A percentile compares a stretch with the other conserved stretches of the same genome.
Evolutionary conservation across 1,140 invertebrate species (phyloP).

Genomic region (Potamilus streckersoni): DNA sequence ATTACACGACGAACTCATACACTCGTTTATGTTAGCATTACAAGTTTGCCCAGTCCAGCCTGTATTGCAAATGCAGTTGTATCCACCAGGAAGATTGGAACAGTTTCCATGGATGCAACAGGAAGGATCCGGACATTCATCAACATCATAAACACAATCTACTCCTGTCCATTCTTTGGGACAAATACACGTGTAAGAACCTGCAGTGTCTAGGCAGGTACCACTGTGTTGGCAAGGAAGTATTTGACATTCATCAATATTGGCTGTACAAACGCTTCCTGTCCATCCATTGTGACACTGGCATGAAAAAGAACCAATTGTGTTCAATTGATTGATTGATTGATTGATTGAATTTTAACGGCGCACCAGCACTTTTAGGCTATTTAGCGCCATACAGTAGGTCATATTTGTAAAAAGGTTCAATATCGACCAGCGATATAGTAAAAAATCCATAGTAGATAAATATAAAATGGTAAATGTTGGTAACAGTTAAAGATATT

Average conservation of each 20-base stretch:
- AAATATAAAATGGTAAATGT: too few relatives aligned
- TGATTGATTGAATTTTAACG: too few relatives aligned
- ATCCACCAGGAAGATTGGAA: conserved; percentile 1
- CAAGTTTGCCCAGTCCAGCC: conserved; percentile 9
- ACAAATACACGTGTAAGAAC: conserved; percentile 74
- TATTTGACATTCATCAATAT: conserved; percentile 38
- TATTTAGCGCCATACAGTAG: too few relatives aligned
- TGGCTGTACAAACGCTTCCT: neutral
- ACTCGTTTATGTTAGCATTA: conserved; percentile 17
- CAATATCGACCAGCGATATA: too few relatives aligned
- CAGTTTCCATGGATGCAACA: neutral
- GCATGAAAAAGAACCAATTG: too few relatives aligned
- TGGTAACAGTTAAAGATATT: too few relatives aligned
- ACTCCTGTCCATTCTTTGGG: conserved; percentile 92
- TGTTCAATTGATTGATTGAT: too few relatives aligned
- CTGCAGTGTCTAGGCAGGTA: conserved; percentile 77
- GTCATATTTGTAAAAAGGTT: too few relatives aligned
- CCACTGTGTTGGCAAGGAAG: conserved; percentile 88
- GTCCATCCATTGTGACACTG: too few relatives aligned
- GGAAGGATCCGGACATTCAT: conserved; percentile 24
- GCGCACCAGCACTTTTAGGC: too few relatives aligned
- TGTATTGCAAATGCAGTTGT: neutral
- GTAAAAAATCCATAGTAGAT: too few relatives aligned
- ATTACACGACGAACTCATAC: neutral
- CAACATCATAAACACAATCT: conserved; percentile 15